These are phyloP conservation scores for Leptopterna dolabrata DNA, from an alignment of 2,888 invertebrate genomes.

Conservation along the genomic window DNA sequence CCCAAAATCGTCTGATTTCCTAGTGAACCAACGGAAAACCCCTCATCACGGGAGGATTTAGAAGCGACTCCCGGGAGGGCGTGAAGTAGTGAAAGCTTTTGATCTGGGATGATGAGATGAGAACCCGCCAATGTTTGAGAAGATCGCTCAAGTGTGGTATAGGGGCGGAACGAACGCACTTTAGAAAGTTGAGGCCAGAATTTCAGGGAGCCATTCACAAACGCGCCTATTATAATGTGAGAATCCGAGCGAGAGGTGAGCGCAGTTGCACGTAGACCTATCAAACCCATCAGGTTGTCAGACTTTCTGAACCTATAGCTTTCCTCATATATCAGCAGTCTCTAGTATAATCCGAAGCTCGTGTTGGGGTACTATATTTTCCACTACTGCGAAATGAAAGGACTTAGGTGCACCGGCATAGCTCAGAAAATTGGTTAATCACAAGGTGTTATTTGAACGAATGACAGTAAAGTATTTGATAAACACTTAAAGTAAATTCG, in stretches of 20 bases:
- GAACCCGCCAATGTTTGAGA: background rate
- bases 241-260: background rate
- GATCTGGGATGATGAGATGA: background rate
- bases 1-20: background rate
- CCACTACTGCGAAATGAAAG: too few relatives aligned
- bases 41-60: background rate
- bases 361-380: too few relatives aligned
- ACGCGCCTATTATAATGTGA: background rate
- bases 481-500: too few relatives aligned
- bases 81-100: background rate
- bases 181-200: background rate
- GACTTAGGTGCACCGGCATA: too few relatives aligned
- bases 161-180: background rate
- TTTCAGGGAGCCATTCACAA: conserved; percentile 3
- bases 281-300: too few relatives aligned
- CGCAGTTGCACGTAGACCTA: background rate
- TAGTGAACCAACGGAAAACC: background rate
- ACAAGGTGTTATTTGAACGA: too few relatives aligned
- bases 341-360: too few relatives aligned
- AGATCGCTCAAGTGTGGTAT: background rate
- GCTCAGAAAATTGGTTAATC: too few relatives aligned
- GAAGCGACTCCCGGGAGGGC: background rate
- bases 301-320: too few relatives aligned
- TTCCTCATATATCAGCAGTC: too few relatives aligned
- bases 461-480: too few relatives aligned